phyloP scores from a whole-genome alignment of 2,888 invertebrate species.

The Mamestra brassicae region DNA sequence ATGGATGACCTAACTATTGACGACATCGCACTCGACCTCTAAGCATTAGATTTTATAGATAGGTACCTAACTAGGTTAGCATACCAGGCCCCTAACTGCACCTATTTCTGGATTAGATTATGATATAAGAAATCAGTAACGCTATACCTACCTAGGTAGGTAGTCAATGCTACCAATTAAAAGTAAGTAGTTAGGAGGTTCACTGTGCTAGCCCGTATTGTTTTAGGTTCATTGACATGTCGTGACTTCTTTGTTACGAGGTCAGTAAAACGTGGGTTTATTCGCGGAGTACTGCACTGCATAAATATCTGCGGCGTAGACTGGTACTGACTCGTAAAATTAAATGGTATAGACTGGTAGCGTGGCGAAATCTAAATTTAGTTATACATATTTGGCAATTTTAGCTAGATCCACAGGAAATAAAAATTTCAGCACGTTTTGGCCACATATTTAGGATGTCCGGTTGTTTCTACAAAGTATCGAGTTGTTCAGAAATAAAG shows the following conservation, averaged over 20 bases:
- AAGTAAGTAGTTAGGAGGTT: neutral
- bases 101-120: constrained; percentile 1
- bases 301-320: constrained; percentile 17
- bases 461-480: neutral
- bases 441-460: neutral
- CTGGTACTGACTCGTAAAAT: neutral
- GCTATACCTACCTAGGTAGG: neutral
- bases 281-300: constrained; percentile 12
- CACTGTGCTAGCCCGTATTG: neutral
- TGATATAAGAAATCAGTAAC: neutral
- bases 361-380: constrained; percentile 20
- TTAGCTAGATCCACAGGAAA: neutral
- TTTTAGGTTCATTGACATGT: constrained; percentile 37
- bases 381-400: neutral
- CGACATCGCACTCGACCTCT: constrained; percentile 70
- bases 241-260: constrained; percentile 36
- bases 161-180: neutral
- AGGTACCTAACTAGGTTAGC: neutral
- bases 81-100: neutral
- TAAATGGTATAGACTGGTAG: neutral
- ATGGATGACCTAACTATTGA: constrained; percentile 73
- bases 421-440: neutral
- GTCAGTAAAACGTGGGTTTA: constrained; percentile 33
- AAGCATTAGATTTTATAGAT: constrained; percentile 32
- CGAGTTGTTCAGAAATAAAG: neutral